phyloP scores from a whole-genome alignment of 2,888 invertebrate genomes.

The Didymodactylos carnosus region DNA sequence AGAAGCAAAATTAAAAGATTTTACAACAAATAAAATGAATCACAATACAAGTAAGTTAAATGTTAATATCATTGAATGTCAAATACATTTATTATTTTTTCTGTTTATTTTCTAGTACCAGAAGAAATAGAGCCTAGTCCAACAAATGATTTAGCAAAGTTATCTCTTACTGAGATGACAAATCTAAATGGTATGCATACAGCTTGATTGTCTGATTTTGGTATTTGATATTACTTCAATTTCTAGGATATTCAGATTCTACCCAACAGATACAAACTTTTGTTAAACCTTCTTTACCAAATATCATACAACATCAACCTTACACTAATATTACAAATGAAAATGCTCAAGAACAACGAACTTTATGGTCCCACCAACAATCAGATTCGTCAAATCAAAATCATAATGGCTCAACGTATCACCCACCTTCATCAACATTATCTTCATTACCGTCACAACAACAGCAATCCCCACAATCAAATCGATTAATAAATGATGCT shows the following conservation, averaged over 20 bases:
- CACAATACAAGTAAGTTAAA: neutral
- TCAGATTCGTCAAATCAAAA: no score
- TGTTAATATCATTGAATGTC: neutral
- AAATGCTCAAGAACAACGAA: no score
- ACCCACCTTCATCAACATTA: neutral
- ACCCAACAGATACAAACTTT: no score
- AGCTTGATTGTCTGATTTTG: no score
- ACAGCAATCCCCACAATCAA: neutral
- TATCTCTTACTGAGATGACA: neutral
- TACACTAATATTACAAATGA: no score
- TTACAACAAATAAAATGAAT: no score
- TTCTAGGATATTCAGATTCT: no score
- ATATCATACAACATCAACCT: no score
- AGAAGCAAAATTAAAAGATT: neutral
- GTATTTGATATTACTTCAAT: no score
- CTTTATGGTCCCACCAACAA: no score
- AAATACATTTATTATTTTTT: neutral
- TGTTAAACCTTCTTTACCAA: no score
- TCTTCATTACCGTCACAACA: neutral
- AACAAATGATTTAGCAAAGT: neutral
- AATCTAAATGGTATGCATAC: neutral
- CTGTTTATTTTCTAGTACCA: neutral
- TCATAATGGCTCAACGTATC: no score
- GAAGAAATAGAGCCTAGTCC: neutral
- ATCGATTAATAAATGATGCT: neutral